These are phyloP conservation scores for Camelus bactrianus DNA, from an alignment of 2,113 vertebrate genomes.

Conservation along the genomic window DNA sequence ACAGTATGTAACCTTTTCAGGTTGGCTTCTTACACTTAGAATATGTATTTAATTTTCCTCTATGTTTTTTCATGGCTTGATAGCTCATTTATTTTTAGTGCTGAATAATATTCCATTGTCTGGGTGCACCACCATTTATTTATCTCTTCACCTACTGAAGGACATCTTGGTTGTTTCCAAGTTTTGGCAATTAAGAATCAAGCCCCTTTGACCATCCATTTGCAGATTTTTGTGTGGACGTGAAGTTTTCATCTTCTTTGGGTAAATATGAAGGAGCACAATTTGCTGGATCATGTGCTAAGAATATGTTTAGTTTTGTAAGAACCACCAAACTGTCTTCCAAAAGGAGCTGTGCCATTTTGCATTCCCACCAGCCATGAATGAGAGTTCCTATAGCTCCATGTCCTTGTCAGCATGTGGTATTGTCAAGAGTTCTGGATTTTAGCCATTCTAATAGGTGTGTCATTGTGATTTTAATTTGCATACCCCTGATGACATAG, in stretches of 20 bases:
- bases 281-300: neutral
- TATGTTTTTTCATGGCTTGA: neutral
- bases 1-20: neutral
- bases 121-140: neutral
- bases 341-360: neutral
- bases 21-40: neutral
- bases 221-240: neutral
- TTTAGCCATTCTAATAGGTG: neutral
- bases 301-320: neutral
- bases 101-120: neutral
- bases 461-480: neutral
- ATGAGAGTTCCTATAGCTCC: neutral
- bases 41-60: neutral
- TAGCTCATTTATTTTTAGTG: neutral
- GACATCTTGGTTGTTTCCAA: neutral
- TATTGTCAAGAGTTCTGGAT: neutral
- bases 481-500: neutral
- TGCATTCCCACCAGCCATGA: neutral
- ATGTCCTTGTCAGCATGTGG: no score
- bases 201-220: neutral
- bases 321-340: neutral
- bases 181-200: neutral
- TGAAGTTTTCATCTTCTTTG: neutral
- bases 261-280: neutral
- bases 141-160: neutral